These are phyloP conservation scores for Drosophila ambigua DNA, from an alignment of 1,140 invertebrate species.

Conservation along the genomic window DNA sequence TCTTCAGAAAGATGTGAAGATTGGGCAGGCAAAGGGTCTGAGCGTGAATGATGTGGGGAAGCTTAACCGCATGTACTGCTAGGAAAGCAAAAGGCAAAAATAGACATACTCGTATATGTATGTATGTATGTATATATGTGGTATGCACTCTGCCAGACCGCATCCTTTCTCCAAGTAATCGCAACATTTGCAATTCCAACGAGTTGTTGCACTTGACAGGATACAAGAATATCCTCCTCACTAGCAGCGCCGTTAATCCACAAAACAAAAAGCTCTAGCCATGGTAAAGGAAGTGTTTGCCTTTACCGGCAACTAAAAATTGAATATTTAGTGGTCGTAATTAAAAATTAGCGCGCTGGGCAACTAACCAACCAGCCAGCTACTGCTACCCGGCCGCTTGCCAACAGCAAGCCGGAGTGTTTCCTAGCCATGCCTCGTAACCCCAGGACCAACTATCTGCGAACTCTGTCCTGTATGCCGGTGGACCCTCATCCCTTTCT, in stretches of 20 bases:
- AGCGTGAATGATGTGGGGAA: constrained; percentile 85
- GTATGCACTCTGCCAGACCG: constrained; percentile 1
- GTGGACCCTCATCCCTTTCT: neutral
- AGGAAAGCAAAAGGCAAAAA: neutral
- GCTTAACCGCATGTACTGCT: constrained; percentile 84
- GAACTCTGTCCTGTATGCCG: constrained; percentile 10
- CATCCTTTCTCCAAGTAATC: constrained; percentile 52
- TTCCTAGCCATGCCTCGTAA: constrained; percentile 48
- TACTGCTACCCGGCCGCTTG: constrained; percentile 12
- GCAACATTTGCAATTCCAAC: constrained; percentile 69
- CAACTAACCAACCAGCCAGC: constrained; percentile 32
- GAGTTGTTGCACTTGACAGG: constrained; percentile 54
- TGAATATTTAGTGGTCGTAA: constrained; percentile 81
- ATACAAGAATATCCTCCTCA: constrained; percentile 51
- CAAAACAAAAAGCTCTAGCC: constrained; percentile 55
- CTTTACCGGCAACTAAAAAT: constrained; percentile 71
- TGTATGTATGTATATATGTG: too few relatives aligned
- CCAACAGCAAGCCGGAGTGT: constrained; percentile 21
- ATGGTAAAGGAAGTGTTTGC: constrained; percentile 67
- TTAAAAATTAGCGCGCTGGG: constrained; percentile 76
- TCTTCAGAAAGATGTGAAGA: constrained; percentile 22
- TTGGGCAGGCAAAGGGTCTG: constrained; percentile 85
- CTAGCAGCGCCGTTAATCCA: constrained; percentile 46
- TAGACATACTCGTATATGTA: too few relatives aligned
- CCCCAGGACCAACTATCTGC: constrained; percentile 53